Conservation (phyloP, 2,797 vertebrate species). For the Coranthus polyacanthus region DNA sequence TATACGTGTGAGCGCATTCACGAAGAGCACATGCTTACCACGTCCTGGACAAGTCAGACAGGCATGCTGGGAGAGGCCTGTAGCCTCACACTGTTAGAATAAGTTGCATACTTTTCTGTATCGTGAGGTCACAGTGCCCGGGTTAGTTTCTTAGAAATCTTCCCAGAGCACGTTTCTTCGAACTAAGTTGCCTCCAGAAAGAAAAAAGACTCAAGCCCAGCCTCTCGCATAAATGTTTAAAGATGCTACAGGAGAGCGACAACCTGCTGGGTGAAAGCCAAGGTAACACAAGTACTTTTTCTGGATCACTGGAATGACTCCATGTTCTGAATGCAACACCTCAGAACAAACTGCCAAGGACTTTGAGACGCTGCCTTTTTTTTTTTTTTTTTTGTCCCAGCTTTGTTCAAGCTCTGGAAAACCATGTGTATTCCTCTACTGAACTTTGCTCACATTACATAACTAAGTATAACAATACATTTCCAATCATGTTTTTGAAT, state of each 20-base stretch:
- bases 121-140: constrained; percentile 43
- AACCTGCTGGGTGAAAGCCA: not conserved
- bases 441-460: constrained; percentile 45
- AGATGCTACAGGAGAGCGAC: not conserved
- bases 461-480: constrained; percentile 19
- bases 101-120: constrained; percentile 49
- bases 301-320: not conserved
- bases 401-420: constrained; percentile 43
- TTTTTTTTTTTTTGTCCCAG: constrained; percentile 33
- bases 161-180: constrained; percentile 46
- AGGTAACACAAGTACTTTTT: not conserved
- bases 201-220: not conserved
- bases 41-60: constrained; percentile 14
- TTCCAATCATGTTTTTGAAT: constrained; percentile 23
- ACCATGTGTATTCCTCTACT: constrained; percentile 26
- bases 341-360: constrained; percentile 2
- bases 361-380: constrained; percentile 37
- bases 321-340: not conserved
- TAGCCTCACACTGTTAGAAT: constrained; percentile 52
- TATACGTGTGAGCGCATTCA: constrained; percentile 18
- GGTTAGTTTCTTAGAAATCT: constrained; percentile 51
- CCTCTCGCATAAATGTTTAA: not conserved
- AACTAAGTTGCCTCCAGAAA: constrained; percentile 28
- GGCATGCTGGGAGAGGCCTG: constrained; percentile 8
- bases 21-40: not conserved